Base-by-base conservation (phyloP, 2,888 invertebrate genomes). In the Spilarctia lutea region DNA sequence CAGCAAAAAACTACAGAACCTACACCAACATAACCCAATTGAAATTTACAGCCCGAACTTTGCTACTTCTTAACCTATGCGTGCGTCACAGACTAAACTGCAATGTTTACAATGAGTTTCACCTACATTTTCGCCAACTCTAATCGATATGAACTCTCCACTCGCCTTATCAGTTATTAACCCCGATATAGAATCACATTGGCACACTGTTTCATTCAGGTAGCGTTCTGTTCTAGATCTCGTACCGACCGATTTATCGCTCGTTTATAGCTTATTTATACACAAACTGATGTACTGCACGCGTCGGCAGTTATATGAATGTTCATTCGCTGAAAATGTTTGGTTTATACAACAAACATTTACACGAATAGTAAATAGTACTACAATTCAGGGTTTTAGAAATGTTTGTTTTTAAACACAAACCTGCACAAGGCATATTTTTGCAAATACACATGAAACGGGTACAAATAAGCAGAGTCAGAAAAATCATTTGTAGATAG, bases 161-260 rank as follows among this genome's bases (percentile, higher is more conserved):
- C 66, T 67, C 60, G 45, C 33, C 35, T 84, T 82, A 82, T 82
- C 81, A 82, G 81, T 82, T 77, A 75, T 76, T 77, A 80, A 77
- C 85, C 85, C 74, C 72, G 68, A 73, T 76, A 76, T 69, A 0
- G 35, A 35, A n/a, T 20, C 20, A 52, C 39, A 35, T 73, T 69
- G 39, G 63, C 24, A 10, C 52, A 65, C 27, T 24, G 60, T 82
- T 71, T 74, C 72, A 74, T 75, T 82, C 80, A 82, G 77, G 83
- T 82, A 76, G 66, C 68, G 75, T 73, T 81, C 65, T 65, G 70
- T 63, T 63, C 30, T n/a, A 63, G 20, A 30, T 70, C 63, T 56
- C 10, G 66, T 52, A n/a, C 48, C n/a, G 39, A 33, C n/a, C 65
- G 42, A 69, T 30, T 35, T 35, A 68, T 33, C 11, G 45, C 56